phyloP scores from a whole-genome alignment of 2,888 invertebrate species.

The Agrotis puta region DNA sequence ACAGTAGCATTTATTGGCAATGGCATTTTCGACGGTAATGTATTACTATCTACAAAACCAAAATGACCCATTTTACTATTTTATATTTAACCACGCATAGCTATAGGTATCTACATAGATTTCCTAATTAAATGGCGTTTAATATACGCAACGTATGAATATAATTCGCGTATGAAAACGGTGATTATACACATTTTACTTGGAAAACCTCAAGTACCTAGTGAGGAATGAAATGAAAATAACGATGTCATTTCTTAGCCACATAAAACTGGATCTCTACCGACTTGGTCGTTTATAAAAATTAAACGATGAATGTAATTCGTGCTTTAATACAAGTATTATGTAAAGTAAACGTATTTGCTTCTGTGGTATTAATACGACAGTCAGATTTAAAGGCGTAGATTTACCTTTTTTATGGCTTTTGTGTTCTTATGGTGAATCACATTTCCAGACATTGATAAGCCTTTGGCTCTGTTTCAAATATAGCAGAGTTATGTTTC shows the following conservation, averaged over 20 bases:
- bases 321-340: constrained; percentile 40
- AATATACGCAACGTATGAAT: background rate
- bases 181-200: constrained; percentile 51
- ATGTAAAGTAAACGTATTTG: constrained; percentile 43
- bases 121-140: constrained; percentile 10
- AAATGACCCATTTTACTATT: background rate
- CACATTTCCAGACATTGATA: background rate
- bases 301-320: constrained; percentile 55
- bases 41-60: background rate
- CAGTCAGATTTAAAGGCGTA: constrained; percentile 18
- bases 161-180: constrained; percentile 25
- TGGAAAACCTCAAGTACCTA: constrained; percentile 32
- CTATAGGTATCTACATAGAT: background rate
- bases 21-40: background rate
- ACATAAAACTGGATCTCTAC: constrained; percentile 49
- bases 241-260: constrained; percentile 49
- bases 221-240: constrained; percentile 53
- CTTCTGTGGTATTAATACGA: constrained; percentile 34
- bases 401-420: constrained; percentile 18
- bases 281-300: constrained; percentile 56
- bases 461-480: background rate
- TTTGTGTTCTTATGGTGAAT: constrained; percentile 8
- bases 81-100: background rate
- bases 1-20: background rate
- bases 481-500: background rate